A percentile compares a stretch with the other conserved stretches of the same genome.
phyloP scores from a whole-genome alignment of 2,888 invertebrate genomes.

The Nezara viridula region DNA sequence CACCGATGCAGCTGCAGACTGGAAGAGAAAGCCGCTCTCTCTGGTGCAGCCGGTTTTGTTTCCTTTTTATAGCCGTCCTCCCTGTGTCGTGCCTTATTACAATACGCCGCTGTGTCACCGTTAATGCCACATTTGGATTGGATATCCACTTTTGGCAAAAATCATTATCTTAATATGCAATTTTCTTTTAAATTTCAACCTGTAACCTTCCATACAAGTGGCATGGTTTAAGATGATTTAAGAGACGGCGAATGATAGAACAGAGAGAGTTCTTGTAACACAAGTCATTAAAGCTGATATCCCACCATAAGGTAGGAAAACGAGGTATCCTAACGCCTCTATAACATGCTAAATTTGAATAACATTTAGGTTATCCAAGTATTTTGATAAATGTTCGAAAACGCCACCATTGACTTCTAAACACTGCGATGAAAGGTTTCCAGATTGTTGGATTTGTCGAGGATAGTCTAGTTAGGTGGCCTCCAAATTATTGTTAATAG shows the following conservation, averaged over 20 bases:
- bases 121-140: not conserved
- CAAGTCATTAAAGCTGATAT: too few species aligned
- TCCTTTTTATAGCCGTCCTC: conserved; percentile 37
- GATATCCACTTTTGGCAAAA: not conserved
- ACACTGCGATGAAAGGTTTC: too few species aligned
- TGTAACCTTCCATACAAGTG: not conserved
- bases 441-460: too few species aligned
- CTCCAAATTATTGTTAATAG: too few species aligned
- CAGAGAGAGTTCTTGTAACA: too few species aligned
- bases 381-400: too few species aligned
- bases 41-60: conserved; percentile 46
- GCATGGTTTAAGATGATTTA: not conserved
- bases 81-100: not conserved
- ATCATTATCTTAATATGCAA: not conserved
- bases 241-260: not conserved
- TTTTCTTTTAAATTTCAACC: not conserved
- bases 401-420: too few species aligned
- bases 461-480: too few species aligned
- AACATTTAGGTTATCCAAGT: too few species aligned
- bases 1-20: conserved; percentile 45
- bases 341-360: too few species aligned
- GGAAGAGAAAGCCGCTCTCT: conserved; percentile 48
- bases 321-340: too few species aligned
- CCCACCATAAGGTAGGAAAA: too few species aligned
- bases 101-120: not conserved